A percentile compares a stretch with the other conserved stretches of the same genome.
These are phyloP conservation scores for Phrynosoma blainvillii DNA, from an alignment of 2,113 vertebrate species.

Conservation along the genomic window DNA sequence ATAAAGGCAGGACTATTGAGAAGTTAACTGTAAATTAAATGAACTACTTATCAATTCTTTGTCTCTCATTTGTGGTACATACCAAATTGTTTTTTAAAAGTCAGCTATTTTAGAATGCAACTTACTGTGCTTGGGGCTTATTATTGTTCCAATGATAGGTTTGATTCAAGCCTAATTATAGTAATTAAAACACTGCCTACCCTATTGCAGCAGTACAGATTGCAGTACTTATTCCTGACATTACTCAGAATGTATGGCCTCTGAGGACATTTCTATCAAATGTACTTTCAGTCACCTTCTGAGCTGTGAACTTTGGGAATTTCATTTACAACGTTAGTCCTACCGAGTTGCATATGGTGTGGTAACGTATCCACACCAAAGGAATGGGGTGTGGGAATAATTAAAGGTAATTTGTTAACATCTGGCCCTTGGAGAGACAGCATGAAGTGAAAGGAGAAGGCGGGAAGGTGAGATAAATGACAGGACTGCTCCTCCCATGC, in stretches of 20 bases:
- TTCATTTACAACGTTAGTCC: conserved; percentile 25
- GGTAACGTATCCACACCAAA: conserved; percentile 1
- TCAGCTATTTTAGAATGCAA: conserved; percentile 15
- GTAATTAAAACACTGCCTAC: conserved; percentile 15
- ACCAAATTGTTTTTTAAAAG: not conserved
- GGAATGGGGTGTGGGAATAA: conserved; percentile 32
- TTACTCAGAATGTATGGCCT: conserved; percentile 35
- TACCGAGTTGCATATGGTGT: conserved; percentile 14
- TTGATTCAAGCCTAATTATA: conserved; percentile 40
- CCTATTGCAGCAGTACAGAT: conserved; percentile 27
- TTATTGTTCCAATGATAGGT: not conserved
- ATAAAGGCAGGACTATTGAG: not conserved
- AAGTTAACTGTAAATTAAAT: not conserved
- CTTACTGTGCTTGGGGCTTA: not conserved
- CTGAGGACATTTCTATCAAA: conserved; percentile 28
- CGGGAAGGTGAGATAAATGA: conserved; percentile 28
- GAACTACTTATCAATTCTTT: not conserved
- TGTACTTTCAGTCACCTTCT: conserved; percentile 38
- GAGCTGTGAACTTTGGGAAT: conserved; percentile 39
- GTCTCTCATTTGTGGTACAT: not conserved
- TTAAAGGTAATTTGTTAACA: conserved; percentile 46
- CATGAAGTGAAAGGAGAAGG: not conserved
- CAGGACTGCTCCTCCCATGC: conserved; percentile 50
- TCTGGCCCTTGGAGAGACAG: conserved; percentile 22
- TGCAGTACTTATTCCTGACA: conserved; percentile 40